A percentile compares a stretch with the other conserved stretches of the same genome.
Conservation (phyloP, 2,888 invertebrate genomes). For the Eupithecia insigniata region DNA sequence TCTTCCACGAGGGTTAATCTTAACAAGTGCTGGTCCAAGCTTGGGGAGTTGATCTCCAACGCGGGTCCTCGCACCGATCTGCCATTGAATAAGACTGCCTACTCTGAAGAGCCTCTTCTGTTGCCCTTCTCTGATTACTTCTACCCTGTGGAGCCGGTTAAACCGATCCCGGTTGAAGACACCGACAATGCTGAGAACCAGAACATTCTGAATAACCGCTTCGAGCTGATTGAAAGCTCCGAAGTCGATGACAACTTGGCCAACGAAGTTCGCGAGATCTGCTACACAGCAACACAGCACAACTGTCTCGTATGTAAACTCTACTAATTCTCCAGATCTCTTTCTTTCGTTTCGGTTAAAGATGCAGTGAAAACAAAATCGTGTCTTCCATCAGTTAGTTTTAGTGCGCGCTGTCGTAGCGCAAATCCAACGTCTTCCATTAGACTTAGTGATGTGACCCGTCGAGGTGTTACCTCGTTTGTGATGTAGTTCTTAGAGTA, state of each 20-base stretch:
- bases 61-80: conserved; percentile 74
- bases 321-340: conserved; percentile 59
- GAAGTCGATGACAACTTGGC: conserved; percentile 84
- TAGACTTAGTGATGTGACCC: conserved; percentile 74
- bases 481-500: conserved; percentile 55
- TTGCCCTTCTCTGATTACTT: conserved; percentile 75
- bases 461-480: conserved; percentile 54
- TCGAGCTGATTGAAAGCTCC: conserved; percentile 69
- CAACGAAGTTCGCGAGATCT: conserved; percentile 84
- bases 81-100: conserved; percentile 79
- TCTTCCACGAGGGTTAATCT: conserved; percentile 85
- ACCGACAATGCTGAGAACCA: conserved; percentile 78
- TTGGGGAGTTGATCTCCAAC: conserved; percentile 84
- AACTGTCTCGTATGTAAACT: conserved; percentile 79
- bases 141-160: conserved; percentile 73
- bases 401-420: conserved; percentile 65
- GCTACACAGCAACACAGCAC: conserved; percentile 70
- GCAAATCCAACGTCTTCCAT: conserved; percentile 76
- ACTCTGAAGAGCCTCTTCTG: conserved; percentile 73
- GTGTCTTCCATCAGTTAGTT: conserved; percentile 80
- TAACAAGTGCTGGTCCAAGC: conserved; percentile 86
- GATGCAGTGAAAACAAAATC: conserved; percentile 82
- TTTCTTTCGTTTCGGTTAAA: conserved; percentile 60
- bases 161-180: conserved; percentile 73
- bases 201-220: conserved; percentile 75